Conservation (phyloP, 2,888 invertebrate species). For the Eledona agricola region DNA sequence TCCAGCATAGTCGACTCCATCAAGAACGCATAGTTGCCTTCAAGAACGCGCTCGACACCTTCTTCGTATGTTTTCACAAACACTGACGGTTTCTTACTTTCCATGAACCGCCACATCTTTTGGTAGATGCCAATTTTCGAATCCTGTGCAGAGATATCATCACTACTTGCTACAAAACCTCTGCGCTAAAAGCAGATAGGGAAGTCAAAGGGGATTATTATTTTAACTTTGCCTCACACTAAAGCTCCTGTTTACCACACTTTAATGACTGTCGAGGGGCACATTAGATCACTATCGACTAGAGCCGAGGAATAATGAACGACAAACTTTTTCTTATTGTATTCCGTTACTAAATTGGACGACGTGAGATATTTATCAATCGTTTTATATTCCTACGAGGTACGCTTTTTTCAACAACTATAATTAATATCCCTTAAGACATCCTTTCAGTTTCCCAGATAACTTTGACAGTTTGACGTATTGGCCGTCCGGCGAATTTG, state of each 20-base stretch:
- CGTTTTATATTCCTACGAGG: slow-evolving; percentile 2
- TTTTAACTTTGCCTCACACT: slow-evolving; percentile 13
- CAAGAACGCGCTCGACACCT: slow-evolving; percentile 85
- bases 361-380: no score
- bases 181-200: slow-evolving; percentile 5
- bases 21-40: slow-evolving; percentile 94
- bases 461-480: neutral
- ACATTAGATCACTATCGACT: slow-evolving; percentile 14
- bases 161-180: neutral
- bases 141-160: no score
- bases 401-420: neutral
- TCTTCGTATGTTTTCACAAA: slow-evolving; percentile 92
- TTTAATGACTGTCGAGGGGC: slow-evolving; percentile 12
- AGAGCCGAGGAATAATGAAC: slow-evolving; percentile 4
- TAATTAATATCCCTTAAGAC: slow-evolving; percentile 16
- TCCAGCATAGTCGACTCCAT: slow-evolving; percentile 99
- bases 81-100: slow-evolving; percentile 77
- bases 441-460: neutral
- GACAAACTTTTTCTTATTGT: no score
- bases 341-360: no score
- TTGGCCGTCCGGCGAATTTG: neutral
- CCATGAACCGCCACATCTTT: slow-evolving; percentile 97
- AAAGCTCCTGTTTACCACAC: slow-evolving; percentile 14
- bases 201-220: slow-evolving; percentile 4
- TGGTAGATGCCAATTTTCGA: slow-evolving; percentile 82